These are phyloP conservation scores for Eutolmus rufibarbis DNA, from an alignment of 2,888 invertebrate species.

Conservation along the genomic window DNA sequence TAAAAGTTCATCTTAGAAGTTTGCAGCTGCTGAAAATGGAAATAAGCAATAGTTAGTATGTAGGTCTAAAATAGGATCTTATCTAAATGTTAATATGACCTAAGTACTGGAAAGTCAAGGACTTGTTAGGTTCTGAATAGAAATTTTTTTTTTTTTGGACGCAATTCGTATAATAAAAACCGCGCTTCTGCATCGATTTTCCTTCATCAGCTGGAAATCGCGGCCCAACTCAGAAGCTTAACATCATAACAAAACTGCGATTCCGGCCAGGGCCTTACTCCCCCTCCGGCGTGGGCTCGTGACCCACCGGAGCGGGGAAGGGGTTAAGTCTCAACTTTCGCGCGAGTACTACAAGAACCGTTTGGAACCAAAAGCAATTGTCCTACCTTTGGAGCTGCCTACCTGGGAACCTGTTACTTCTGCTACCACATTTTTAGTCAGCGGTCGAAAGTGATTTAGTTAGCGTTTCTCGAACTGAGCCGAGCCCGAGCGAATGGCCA, in stretches of 20 bases:
- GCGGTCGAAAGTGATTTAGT: not conserved
- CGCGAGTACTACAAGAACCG: slow-evolving; percentile 24
- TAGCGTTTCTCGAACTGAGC: not conserved
- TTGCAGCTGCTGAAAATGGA: no score
- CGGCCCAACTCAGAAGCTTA: not conserved
- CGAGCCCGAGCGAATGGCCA: not conserved
- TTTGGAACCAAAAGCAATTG: not conserved
- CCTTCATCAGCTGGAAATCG: not conserved
- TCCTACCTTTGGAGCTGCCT: not conserved
- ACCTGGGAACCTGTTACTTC: slow-evolving; percentile 1
- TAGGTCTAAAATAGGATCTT: no score
- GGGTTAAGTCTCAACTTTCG: not conserved
- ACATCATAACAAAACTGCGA: not conserved
- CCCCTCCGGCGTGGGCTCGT: not conserved
- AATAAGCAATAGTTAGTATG: no score
- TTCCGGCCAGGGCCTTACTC: not conserved
- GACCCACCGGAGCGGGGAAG: not conserved
- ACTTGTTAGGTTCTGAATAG: no score
- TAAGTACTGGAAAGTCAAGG: no score
- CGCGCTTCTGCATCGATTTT: not conserved
- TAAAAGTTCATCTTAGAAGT: no score
- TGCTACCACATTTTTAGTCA: not conserved
- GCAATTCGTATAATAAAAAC: not conserved
- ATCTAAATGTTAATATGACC: no score
- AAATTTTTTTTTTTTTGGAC: no score